Evolutionary conservation across 2,797 vertebrate genomes (phyloP).

Genomic region (Emys orbicularis): DNA sequence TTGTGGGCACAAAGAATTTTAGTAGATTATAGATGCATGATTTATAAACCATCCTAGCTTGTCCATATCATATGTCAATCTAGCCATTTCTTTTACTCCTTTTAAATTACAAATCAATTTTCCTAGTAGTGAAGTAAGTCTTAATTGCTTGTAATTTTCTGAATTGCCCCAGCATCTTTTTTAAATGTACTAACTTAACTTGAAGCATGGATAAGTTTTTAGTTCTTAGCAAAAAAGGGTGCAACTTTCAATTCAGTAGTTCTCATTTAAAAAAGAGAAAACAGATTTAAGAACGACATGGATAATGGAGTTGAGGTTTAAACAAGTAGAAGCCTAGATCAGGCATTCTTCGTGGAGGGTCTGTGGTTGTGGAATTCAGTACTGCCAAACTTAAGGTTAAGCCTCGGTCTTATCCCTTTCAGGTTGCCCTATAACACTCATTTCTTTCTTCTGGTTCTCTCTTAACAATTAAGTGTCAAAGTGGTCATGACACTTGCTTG

Average conservation of each 20-base stretch:
- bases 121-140: neutral
- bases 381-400: neutral
- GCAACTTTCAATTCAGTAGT: neutral
- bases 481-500: neutral
- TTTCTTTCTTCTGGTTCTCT: neutral
- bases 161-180: neutral
- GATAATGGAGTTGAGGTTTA: neutral
- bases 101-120: neutral
- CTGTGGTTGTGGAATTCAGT: neutral
- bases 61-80: neutral
- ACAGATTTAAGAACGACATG: neutral
- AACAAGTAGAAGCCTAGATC: neutral
- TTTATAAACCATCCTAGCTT: neutral
- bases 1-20: neutral
- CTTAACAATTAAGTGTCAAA: fast-evolving
- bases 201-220: neutral
- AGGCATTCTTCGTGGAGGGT: neutral
- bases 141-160: neutral
- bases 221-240: neutral
- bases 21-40: neutral
- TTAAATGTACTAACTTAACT: neutral
- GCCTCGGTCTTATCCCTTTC: fast-evolving
- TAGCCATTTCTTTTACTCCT: neutral
- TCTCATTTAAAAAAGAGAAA: neutral
- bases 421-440: neutral